Conservation (phyloP, 2,888 invertebrate genomes). For the Rhagophthalmus giganteus region DNA sequence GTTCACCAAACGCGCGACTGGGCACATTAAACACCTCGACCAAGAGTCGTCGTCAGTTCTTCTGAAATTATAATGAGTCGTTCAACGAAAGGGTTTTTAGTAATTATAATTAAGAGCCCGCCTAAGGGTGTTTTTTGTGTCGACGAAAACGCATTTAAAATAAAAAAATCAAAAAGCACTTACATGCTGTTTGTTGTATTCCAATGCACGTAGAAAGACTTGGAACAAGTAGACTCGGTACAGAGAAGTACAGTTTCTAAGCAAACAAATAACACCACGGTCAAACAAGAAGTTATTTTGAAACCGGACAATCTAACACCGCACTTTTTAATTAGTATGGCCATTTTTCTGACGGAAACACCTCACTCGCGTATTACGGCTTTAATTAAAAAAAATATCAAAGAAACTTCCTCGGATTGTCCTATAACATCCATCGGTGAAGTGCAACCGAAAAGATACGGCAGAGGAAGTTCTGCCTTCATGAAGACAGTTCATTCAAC, state of each 20-base stretch:
- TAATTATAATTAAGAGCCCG: slow-evolving; percentile 4
- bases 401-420: slow-evolving; percentile 8
- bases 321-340: slow-evolving; percentile 44
- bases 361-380: slow-evolving; percentile 14
- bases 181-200: slow-evolving; percentile 87
- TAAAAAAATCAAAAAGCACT: too few relatives aligned
- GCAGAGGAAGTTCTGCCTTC: slow-evolving; percentile 7
- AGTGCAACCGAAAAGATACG: slow-evolving; percentile 6
- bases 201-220: slow-evolving; percentile 87
- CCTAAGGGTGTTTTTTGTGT: too few relatives aligned
- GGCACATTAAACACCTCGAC: slow-evolving; percentile 18
- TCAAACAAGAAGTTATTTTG: slow-evolving; percentile 58
- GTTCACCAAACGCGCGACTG: slow-evolving; percentile 23
- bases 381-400: slow-evolving; percentile 4
- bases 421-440: slow-evolving; percentile 12
- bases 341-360: slow-evolving; percentile 32
- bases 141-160: too few relatives aligned
- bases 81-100: neutral
- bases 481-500: slow-evolving; percentile 13
- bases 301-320: slow-evolving; percentile 43
- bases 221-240: slow-evolving; percentile 71
- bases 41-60: slow-evolving; percentile 13
- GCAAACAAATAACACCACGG: slow-evolving; percentile 60
- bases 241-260: slow-evolving; percentile 62
- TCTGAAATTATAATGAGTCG: slow-evolving; percentile 2